Evolutionary conservation across 2,113 vertebrate genomes (phyloP).

Genomic region (Murina feae): DNA sequence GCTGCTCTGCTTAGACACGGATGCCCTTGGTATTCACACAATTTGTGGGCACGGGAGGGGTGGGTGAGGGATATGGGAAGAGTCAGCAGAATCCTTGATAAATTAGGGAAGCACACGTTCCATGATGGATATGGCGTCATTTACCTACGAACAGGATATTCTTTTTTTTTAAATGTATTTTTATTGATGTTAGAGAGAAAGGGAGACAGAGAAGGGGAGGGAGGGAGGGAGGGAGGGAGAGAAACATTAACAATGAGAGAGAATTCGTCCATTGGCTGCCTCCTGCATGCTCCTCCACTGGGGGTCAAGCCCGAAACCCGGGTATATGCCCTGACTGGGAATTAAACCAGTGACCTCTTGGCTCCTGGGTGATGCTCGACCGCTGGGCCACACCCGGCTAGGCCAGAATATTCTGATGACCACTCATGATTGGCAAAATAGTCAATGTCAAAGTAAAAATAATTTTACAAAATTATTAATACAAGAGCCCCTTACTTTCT

Average conservation of each 20-base stretch:
- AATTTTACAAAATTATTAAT: neutral
- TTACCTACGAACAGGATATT: neutral
- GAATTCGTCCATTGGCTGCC: too few relatives aligned
- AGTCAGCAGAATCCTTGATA: neutral
- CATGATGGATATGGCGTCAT: neutral
- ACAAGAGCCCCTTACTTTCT: neutral
- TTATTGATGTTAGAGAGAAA: too few relatives aligned
- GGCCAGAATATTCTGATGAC: neutral
- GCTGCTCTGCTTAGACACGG: neutral
- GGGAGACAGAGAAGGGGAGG: too few relatives aligned
- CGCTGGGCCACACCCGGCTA: too few relatives aligned
- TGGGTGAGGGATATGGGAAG: neutral
- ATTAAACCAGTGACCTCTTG: too few relatives aligned
- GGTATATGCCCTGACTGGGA: too few relatives aligned
- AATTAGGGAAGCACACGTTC: neutral
- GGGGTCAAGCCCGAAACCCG: too few relatives aligned
- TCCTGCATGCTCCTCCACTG: too few relatives aligned
- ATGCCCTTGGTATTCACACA: neutral
- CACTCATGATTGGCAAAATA: neutral
- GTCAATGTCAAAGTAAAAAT: neutral
- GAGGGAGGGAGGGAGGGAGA: too few relatives aligned
- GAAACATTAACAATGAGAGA: too few relatives aligned
- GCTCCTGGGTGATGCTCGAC: too few relatives aligned
- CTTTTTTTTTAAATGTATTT: too few relatives aligned
- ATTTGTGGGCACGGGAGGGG: neutral